These are phyloP conservation scores for Bombus impatiens DNA, from an alignment of 1,140 invertebrate genomes.

Conservation along the genomic window DNA sequence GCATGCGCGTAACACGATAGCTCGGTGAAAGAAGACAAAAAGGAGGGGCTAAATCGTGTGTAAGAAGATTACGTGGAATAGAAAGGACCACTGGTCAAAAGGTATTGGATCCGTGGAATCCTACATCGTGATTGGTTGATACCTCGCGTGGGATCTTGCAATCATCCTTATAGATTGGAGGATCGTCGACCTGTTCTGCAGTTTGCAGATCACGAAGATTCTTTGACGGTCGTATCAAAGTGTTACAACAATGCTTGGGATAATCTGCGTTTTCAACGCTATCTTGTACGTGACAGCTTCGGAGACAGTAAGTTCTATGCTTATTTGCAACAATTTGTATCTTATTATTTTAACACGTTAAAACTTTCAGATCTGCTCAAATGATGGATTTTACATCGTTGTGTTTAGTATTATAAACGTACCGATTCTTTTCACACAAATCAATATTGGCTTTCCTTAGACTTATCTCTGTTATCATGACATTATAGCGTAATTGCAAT, in stretches of 20 bases:
- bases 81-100: conserved; percentile 37
- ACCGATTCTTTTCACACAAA: too few species aligned
- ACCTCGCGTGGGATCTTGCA: conserved; percentile 33
- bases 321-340: background rate
- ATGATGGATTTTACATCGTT: background rate
- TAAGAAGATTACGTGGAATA: conserved; percentile 27
- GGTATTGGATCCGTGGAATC: background rate
- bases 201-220: conserved; percentile 11
- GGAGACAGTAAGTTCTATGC: background rate
- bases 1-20: background rate
- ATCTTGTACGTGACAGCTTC: background rate
- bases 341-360: background rate
- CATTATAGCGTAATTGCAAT: too few species aligned
- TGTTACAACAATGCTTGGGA: background rate
- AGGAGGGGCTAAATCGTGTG: conserved; percentile 17
- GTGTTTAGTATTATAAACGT: background rate
- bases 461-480: too few species aligned
- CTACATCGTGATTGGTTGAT: conserved; percentile 35
- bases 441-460: too few species aligned
- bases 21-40: background rate
- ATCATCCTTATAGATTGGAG: conserved; percentile 40
- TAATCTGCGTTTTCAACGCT: background rate
- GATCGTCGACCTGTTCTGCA: conserved; percentile 20
- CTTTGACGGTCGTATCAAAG: background rate
- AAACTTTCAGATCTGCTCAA: too few species aligned